phyloP scores from a whole-genome alignment of 2,797 vertebrate species.

The Hippopotamyrus pictus region DNA sequence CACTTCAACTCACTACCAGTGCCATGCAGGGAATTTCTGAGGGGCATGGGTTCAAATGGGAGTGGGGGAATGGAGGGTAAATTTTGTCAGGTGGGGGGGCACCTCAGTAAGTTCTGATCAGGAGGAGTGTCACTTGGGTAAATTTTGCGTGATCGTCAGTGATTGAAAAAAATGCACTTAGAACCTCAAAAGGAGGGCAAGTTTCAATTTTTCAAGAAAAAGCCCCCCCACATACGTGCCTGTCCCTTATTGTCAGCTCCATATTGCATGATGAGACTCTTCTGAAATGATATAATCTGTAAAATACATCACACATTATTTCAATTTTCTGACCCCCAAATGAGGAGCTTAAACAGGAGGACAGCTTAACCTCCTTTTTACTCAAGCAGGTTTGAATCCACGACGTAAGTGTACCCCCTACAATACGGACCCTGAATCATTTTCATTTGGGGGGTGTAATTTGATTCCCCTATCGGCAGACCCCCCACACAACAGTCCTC shows the following conservation, averaged over 20 bases:
- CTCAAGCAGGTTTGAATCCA: neutral
- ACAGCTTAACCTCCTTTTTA: neutral
- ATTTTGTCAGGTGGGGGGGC: neutral
- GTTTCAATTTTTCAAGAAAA: neutral
- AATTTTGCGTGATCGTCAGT: neutral
- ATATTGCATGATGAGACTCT: neutral
- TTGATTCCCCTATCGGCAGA: neutral
- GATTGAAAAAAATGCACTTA: neutral
- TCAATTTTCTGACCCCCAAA: neutral
- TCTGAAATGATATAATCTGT: slow-evolving; percentile 44
- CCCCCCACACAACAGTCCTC: neutral
- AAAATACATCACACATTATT: neutral
- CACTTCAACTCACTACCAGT: neutral
- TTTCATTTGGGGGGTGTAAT: neutral
- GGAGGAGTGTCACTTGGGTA: neutral
- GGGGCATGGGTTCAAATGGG: neutral
- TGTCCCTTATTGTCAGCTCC: neutral
- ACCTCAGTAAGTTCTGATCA: neutral
- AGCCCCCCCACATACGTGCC: neutral
- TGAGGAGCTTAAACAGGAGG: neutral
- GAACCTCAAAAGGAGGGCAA: neutral
- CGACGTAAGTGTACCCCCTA: neutral
- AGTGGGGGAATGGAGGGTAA: neutral
- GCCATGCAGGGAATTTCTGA: neutral
- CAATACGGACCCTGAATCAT: neutral